A percentile compares a stretch with the other conserved stretches of the same genome.
Conservation (phyloP, 1,140 invertebrate species). For the Temnothorax longispinosus region DNA sequence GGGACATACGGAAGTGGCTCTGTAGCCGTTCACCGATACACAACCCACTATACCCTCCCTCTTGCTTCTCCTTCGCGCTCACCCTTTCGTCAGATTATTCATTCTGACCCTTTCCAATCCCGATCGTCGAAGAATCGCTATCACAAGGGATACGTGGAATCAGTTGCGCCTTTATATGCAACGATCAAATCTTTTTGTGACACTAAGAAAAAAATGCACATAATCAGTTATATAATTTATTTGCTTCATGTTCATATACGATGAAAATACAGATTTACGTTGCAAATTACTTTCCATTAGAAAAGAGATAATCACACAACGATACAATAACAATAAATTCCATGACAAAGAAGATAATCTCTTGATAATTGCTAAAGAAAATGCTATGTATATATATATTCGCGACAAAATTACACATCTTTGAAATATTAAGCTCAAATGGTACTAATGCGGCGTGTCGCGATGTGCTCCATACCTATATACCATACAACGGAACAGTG, state of each 20-base stretch:
- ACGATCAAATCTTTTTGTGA: not conserved
- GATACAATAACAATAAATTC: not conserved
- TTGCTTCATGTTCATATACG: not conserved
- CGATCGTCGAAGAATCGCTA: constrained; percentile 39
- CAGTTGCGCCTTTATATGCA: not conserved
- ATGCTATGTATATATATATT: not conserved
- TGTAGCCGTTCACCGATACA: constrained; percentile 46
- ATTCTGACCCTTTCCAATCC: constrained; percentile 61
- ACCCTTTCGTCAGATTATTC: constrained; percentile 38
- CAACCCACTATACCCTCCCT: not conserved
- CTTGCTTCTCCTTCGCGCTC: not conserved
- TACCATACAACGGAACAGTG: not conserved
- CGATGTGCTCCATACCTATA: not conserved
- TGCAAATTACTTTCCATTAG: not conserved
- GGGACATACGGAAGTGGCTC: constrained; percentile 68
- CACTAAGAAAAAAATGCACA: not conserved
- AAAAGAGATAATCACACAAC: not conserved
- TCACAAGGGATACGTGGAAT: not conserved
- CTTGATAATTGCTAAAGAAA: constrained; percentile 11
- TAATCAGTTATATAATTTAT: not conserved
- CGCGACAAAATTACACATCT: not conserved
- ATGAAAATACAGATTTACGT: not conserved
- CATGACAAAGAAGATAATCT: not conserved
- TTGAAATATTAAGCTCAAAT: constrained; percentile 5
- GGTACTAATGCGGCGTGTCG: not conserved